Conservation (phyloP, 2,888 invertebrate species). For the Ernsta delagoae region DNA sequence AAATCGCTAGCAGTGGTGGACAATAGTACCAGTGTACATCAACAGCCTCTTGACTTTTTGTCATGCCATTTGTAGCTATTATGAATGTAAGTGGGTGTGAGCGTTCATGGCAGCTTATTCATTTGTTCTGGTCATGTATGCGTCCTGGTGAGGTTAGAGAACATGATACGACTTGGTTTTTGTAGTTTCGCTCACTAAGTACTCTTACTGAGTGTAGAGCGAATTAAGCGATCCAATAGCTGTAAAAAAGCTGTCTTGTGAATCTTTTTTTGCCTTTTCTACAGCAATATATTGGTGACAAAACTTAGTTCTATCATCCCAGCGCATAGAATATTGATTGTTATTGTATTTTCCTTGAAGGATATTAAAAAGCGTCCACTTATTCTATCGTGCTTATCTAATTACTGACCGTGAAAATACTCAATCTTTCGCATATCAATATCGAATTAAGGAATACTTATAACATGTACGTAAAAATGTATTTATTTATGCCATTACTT, state of each 20-base stretch:
- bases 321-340: no score
- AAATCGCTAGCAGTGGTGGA: slow-evolving; percentile 56
- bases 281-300: no score
- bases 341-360: no score
- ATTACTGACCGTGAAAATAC: no score
- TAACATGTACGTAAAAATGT: no score
- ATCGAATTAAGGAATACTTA: no score
- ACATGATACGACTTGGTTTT: slow-evolving; percentile 27
- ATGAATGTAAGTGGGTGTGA: slow-evolving; percentile 37
- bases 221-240: not conserved
- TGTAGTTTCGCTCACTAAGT: not conserved
- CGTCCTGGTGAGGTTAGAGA: slow-evolving; percentile 20
- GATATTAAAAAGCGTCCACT: no score
- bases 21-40: slow-evolving; percentile 45
- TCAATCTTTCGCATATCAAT: no score
- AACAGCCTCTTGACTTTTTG: slow-evolving; percentile 34
- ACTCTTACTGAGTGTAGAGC: not conserved
- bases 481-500: no score
- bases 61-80: slow-evolving; percentile 34
- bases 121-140: slow-evolving; percentile 36
- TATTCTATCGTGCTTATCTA: no score
- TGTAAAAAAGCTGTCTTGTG: not conserved
- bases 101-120: slow-evolving; percentile 36
- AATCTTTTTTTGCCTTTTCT: not conserved
- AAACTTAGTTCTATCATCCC: not conserved